phyloP scores from a whole-genome alignment of 2,113 vertebrate genomes.

The Euleptes europaea region DNA sequence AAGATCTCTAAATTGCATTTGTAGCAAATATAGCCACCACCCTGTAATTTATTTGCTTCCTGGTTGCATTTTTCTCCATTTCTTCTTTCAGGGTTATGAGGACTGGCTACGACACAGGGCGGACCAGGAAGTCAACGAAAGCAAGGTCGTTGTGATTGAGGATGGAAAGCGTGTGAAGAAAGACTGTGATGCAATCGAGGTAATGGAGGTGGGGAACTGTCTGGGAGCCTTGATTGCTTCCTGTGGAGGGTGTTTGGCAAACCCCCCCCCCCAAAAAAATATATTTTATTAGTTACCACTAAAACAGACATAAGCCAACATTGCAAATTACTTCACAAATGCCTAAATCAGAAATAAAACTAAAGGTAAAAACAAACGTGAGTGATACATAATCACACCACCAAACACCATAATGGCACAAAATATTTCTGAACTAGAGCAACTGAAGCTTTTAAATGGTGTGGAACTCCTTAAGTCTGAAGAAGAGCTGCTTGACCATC shows the following conservation, averaged over 20 bases:
- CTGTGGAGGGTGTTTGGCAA: rapidly evolving
- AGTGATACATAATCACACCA: too few relatives aligned
- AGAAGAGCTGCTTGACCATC: too few relatives aligned
- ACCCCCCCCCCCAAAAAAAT: neutral
- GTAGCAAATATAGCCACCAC: too few relatives aligned
- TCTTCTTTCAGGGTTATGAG: constrained; percentile 88
- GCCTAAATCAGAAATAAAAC: too few relatives aligned
- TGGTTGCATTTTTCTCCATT: neutral
- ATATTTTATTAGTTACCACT: too few relatives aligned
- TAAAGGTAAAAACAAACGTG: too few relatives aligned
- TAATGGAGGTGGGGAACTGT: constrained; percentile 53
- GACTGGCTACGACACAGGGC: constrained; percentile 98
- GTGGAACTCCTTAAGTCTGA: too few relatives aligned
- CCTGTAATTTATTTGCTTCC: neutral
- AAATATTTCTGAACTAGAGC: too few relatives aligned
- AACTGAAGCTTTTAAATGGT: too few relatives aligned
- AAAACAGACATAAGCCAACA: too few relatives aligned
- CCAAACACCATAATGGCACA: too few relatives aligned
- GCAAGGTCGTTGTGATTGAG: constrained; percentile 87
- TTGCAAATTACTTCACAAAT: too few relatives aligned
- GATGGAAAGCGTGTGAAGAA: constrained; percentile 80
- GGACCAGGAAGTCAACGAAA: constrained; percentile 96
- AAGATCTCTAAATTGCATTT: neutral
- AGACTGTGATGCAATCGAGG: constrained; percentile 95
- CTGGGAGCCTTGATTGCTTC: rapidly evolving